Evolutionary conservation across 2,113 vertebrate genomes (phyloP), one percentile per base, ranked within the genome.

Genomic region (Nothoprocta pentlandii): DNA sequence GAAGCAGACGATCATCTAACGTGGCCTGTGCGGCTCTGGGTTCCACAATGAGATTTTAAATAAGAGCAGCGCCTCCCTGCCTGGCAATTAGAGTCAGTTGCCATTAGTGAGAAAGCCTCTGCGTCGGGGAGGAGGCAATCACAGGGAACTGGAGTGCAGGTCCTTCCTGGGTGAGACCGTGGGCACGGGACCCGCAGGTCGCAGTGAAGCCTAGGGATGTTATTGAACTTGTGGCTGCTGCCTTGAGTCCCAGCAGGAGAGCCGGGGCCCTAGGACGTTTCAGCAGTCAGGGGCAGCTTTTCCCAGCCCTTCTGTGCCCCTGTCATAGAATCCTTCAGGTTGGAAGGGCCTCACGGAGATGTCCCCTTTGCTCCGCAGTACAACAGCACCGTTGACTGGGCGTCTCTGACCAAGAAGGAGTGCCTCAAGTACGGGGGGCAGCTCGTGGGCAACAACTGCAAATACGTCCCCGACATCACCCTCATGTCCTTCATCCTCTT

Each of bases 401-500:
- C 98, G 1, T 97, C 98, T 8, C 96, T 99, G 95, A 96, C 98
- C 2, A 98, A 90, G 79, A 98, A 98, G 23, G 98, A 99, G 56
- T 99, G 99, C 95, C 62, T 98, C 84, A 98, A 98, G 93, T 98
- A 98, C 2, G 98, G 98, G 44, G 99, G 99, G 1, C 96, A 96
- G 8, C 97, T 99, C 51, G 95, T 98, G 90, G 99, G 99, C 42
- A 98, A 98, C 80, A 98, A 97, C 94, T 99, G 99, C 9, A 59
- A 95, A 8, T 99, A 98, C 7, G 98, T 99, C 80, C 99, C 99
- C 6, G 99, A 99, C 96, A 98, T 99, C 96, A 97, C 99, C 42
- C 98, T 99, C 89, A 99, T 99, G 99, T 99, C 99, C 78, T 99
- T 98, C 90, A 99, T 99, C 96, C 98, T 99, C 67, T 99, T 99